Base-by-base conservation (phyloP, 2,113 vertebrate genomes). In the Lepidiolamprologus cunningtoni region DNA sequence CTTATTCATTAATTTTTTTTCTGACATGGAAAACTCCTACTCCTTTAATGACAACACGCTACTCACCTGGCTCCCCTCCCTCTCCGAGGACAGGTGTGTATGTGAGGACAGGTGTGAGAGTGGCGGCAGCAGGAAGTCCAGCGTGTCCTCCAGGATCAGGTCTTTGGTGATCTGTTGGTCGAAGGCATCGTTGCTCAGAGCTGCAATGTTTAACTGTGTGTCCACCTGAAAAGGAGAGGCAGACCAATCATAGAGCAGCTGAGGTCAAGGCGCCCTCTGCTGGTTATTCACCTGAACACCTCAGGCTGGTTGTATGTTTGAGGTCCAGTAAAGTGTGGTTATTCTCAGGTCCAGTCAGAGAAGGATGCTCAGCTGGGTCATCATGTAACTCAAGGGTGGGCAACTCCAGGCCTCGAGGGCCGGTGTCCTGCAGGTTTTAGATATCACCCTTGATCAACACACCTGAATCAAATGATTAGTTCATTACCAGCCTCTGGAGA, bases 71-170 rank as follows among this genome's bases (percentile, higher is more conserved):
- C 26, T 16, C 8, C 7, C 19, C 31, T 19, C 8, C 5, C 37
- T 63, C 33, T 76, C 73, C 4, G n/a, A 31, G 50, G 73, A 33
- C 57, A 79, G 73, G 40, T 82, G 55, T 3, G 81, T 83, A 16
- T 58, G 40, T 37, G 86, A 31, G 53, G 80, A 84, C 54, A 89
- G 53, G 53, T 95, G 81, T 5, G 95, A 86, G 26, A 87, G 93
- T 58, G 92, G 55, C 35, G 95, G 80, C 86, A 98, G 94, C 79
- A 99, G 95, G 94, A 99, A 97, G 89, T 90, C 94, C 66, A 99
- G 97, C 3, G 95, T 95, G 84, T 99, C 98, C 94, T 97, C 97
- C 90, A 99, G 94, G 89, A 99, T 89, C 35, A 93, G 91, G 94
- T 98, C 96, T 96, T 95, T 97, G 71, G 95, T 95, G 86, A 95